Conservation (phyloP, 2,113 vertebrate species). For the Corvus hawaiiensis region DNA sequence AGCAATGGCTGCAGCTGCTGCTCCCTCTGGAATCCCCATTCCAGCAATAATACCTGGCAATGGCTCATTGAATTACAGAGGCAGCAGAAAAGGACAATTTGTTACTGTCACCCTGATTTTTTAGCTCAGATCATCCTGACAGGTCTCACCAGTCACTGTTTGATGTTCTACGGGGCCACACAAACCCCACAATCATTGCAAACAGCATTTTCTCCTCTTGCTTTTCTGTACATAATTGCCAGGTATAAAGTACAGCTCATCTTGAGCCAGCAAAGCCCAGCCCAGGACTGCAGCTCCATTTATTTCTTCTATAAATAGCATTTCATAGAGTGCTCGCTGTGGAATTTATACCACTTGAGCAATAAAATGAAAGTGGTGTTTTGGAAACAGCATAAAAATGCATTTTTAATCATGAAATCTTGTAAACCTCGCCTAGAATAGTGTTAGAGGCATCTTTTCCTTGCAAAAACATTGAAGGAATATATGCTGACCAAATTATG, state of each 20-base stretch:
- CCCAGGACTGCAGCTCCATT: slow-evolving; percentile 18
- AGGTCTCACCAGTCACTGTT: neutral
- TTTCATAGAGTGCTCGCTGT: neutral
- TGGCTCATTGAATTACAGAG: neutral
- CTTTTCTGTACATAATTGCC: slow-evolving; percentile 39
- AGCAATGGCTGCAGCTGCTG: neutral
- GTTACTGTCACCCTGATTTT: neutral
- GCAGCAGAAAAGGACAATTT: neutral
- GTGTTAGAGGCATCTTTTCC: neutral
- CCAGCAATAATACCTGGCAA: neutral
- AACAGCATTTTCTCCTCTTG: neutral
- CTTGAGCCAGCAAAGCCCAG: slow-evolving; percentile 12
- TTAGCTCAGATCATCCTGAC: neutral
- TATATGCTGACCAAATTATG: neutral
- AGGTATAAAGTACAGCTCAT: slow-evolving; percentile 14
- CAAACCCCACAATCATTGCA: neutral
- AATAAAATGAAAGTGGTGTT: slow-evolving; percentile 45
- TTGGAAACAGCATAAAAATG: slow-evolving; percentile 35
- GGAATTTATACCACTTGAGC: slow-evolving; percentile 31
- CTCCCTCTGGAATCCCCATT: neutral
- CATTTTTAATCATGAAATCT: slow-evolving; percentile 45
- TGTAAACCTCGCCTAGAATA: slow-evolving; percentile 3
- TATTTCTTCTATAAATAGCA: slow-evolving; percentile 44
- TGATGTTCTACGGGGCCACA: neutral
- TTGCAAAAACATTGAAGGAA: neutral